Conservation (phyloP, 2,797 vertebrate species). For the Trichosurus vulpecula region DNA sequence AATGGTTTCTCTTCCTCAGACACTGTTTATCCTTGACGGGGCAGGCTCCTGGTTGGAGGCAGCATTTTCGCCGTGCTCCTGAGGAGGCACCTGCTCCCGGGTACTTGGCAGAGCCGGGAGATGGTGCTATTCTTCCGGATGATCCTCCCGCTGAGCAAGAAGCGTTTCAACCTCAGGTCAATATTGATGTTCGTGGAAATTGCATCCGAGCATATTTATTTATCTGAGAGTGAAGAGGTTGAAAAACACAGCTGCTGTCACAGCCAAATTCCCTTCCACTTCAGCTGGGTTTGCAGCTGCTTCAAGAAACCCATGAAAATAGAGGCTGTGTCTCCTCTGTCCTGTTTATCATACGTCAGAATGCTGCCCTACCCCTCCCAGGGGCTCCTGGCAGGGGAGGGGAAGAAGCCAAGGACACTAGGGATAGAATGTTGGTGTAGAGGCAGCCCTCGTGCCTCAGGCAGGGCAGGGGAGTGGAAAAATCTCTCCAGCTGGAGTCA, state of each 20-base stretch:
- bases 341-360: background rate
- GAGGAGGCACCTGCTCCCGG: background rate
- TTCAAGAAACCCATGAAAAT: background rate
- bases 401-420: background rate
- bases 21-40: background rate
- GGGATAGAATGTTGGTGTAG: background rate
- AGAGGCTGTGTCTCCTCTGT: background rate
- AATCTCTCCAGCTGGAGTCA: background rate
- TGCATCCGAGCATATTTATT: background rate
- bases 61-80: background rate
- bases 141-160: background rate
- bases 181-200: background rate
- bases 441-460: background rate
- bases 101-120: background rate
- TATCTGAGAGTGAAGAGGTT: background rate
- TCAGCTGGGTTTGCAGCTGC: background rate
- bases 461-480: background rate
- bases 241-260: background rate
- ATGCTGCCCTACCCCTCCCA: fast-evolving
- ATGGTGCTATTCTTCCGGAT: background rate
- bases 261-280: background rate
- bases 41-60: background rate
- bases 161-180: background rate
- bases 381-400: background rate
- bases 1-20: background rate